These are phyloP conservation scores for Polypterus bichir DNA, from an alignment of 2,113 vertebrate species.

Conservation along the genomic window DNA sequence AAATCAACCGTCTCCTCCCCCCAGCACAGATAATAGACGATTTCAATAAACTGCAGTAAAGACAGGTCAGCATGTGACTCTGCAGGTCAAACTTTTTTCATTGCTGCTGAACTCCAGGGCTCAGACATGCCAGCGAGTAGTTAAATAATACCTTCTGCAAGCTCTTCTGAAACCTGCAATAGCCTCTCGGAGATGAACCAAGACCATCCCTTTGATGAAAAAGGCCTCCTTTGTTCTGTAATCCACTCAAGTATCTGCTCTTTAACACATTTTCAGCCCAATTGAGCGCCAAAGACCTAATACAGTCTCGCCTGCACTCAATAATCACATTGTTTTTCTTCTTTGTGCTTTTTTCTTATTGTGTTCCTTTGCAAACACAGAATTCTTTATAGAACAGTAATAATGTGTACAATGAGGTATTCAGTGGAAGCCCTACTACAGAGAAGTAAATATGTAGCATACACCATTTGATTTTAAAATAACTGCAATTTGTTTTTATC, in stretches of 20 bases:
- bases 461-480: too few species aligned
- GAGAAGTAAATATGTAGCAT: too few species aligned
- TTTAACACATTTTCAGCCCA: conserved; percentile 72
- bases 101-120: conserved; percentile 49
- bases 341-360: too few species aligned
- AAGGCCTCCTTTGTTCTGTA: conserved; percentile 78
- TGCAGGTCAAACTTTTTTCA: conserved; percentile 39
- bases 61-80: conserved; percentile 23
- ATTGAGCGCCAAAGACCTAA: conserved; percentile 67
- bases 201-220: conserved; percentile 70
- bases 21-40: neutral
- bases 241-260: conserved; percentile 56
- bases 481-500: too few species aligned
- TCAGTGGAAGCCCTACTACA: too few species aligned
- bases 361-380: too few species aligned
- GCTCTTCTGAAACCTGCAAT: conserved; percentile 61
- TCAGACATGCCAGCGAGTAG: conserved; percentile 32
- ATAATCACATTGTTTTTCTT: conserved; percentile 29
- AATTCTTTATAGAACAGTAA: too few species aligned
- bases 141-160: conserved; percentile 91
- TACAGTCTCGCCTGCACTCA: conserved; percentile 36
- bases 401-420: too few species aligned
- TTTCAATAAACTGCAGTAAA: conserved; percentile 6
- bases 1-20: too few species aligned
- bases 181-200: conserved; percentile 51